These are phyloP conservation scores for Drosophila suboccidentalis DNA, from an alignment of 2,888 invertebrate genomes.

Conservation along the genomic window DNA sequence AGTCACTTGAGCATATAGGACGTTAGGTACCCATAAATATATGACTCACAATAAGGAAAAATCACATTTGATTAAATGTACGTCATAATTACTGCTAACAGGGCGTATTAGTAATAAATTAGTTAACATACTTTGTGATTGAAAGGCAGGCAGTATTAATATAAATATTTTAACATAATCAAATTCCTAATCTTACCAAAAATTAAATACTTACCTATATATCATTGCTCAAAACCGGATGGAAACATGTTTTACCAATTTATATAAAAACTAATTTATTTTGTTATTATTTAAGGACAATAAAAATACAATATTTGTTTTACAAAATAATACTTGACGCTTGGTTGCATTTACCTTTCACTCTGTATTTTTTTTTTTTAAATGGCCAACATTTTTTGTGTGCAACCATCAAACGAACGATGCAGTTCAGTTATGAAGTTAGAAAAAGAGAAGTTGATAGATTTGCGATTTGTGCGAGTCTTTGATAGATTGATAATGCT, in stretches of 20 bases:
- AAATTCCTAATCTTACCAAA: too few species aligned
- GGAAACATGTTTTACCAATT: constrained; percentile 12
- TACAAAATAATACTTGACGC: constrained; percentile 75
- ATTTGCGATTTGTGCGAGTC: constrained; percentile 45
- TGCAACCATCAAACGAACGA: constrained; percentile 28
- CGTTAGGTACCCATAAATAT: not conserved
- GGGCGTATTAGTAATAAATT: not conserved
- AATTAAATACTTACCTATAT: not conserved
- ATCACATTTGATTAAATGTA: not conserved
- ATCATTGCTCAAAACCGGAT: not conserved
- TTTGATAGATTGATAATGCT: constrained; percentile 28
- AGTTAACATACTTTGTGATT: not conserved
- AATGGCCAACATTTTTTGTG: constrained; percentile 43
- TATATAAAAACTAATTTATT: constrained; percentile 74
- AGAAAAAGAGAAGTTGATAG: constrained; percentile 13
- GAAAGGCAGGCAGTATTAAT: not conserved
- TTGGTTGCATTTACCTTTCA: constrained; percentile 38
- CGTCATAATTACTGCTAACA: not conserved
- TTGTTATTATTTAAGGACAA: constrained; percentile 54
- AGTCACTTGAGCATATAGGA: not conserved
- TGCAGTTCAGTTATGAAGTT: constrained; percentile 23
- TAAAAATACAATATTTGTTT: constrained; percentile 67
- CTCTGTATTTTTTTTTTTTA: constrained; percentile 18
- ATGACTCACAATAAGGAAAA: not conserved
- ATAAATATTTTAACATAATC: too few species aligned